Evolutionary conservation across 1,140 invertebrate species (phyloP), one percentile per base, ranked within the genome.

Genomic region (Augochlora pura): DNA sequence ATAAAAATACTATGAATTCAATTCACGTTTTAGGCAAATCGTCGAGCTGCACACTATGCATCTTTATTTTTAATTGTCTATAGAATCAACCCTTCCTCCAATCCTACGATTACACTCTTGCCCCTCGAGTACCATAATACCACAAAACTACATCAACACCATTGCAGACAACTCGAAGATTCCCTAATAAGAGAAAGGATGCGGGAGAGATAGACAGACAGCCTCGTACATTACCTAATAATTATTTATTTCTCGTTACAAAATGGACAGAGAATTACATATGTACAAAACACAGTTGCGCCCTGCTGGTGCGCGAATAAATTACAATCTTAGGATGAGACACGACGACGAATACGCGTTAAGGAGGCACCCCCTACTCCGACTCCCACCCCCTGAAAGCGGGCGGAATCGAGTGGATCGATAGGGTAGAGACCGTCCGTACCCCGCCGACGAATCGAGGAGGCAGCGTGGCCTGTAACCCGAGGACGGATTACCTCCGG

Each of bases 191-290:
- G 32, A 32, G 32, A 32, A 32, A 32, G 32, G 32, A 32, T 32
- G 32, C 32, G 32, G 1, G 4, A 32, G n/a, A n/a, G n/a, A n/a
- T n/a, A n/a, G 1, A 32, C 32, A 32, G 32, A 4, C 4, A 4
- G 32, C 32, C 32, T 46, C 10, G 10, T 46, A 14, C 10, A 52
- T 2, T 52, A 52, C 2, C 16, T 52, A 52, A 21, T 1, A n/a
- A 18, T 46, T 57, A 73, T 77, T 85, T 85, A 82, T 82, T 82
- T 63, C 57, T 85, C 49, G 14, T 78, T 85, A 86, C 57, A 85
- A 75, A 81, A 66, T 46, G 49, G 32, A 52, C 59, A 73, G 23
- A 74, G 52, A 72, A 57, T 65, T 85, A 85, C 83, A 85, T 86
- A 86, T 86, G 46, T 86, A 86, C 84, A 85, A 84, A 59, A 68